These are phyloP conservation scores for Edolisoma coerulescens DNA, from an alignment of 2,113 vertebrate species.

Conservation along the genomic window DNA sequence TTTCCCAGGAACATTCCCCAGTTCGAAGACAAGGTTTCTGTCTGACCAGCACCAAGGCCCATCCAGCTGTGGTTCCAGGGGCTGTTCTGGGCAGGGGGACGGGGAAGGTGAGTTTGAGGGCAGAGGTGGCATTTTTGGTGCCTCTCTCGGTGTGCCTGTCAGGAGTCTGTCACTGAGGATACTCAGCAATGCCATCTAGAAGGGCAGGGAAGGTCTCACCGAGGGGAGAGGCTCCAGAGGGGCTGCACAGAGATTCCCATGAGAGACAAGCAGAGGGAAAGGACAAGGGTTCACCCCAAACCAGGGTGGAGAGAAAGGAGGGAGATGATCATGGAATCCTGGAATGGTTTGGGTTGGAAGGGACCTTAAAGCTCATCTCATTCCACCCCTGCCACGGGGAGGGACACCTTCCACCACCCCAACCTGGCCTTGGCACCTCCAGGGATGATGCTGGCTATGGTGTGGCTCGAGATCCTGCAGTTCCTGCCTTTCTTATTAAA, in stretches of 20 bases:
- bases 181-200: accelerated
- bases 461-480: accelerated
- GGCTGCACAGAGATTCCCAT: background rate
- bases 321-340: accelerated
- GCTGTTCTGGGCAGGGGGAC: background rate
- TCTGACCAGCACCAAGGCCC: background rate
- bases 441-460: background rate
- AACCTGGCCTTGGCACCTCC: background rate
- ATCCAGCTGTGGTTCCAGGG: accelerated
- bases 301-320: background rate
- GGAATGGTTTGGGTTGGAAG: background rate
- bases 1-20: background rate
- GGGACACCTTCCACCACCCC: background rate
- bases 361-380: no score
- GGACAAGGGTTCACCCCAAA: background rate
- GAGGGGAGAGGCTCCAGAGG: background rate
- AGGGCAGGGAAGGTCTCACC: background rate
- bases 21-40: background rate
- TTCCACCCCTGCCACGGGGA: background rate
- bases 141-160: background rate
- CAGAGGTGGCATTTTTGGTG: background rate
- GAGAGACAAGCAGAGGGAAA: background rate
- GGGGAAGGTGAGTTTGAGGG: accelerated
- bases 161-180: background rate
- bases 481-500: background rate